Evolutionary conservation across 2,113 vertebrate species (phyloP), one percentile per base, ranked within the genome.

Genomic region (Dasyornis broadbenti): DNA sequence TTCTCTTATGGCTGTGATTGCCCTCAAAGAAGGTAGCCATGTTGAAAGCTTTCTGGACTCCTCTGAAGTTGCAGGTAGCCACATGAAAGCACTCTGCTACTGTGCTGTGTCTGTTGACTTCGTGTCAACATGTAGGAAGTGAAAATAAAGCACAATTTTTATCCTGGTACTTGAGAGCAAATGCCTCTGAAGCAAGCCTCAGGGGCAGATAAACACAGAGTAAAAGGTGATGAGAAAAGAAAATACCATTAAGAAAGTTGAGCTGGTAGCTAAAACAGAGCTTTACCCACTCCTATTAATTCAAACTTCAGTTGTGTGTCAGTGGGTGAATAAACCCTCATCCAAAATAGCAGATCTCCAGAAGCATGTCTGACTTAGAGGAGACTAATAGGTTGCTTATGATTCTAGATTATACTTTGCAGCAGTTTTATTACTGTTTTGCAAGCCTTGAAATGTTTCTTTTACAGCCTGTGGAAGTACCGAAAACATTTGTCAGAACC

Each of bases 351-450:
- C 47, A 39, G 49, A 60, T 79, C 63, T 89, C 70, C 50, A 92
- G 78, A 65, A 80, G 10, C 27, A 13, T 45, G 64, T 33, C 72
- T 89, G 75, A 68, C 75, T 89, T 91, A 23, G 4, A 30, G 60
- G 40, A 87, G 76, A 52, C 80, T 50, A 92, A 85, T 27, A 56
- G 30, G 9, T 90, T 93, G 83, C 68, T 83, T 90, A 28, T 16
- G 72, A 83, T 90, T 94, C 75, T 86, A 90, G 92, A 92, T 92
- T 90, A 60, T 44, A 37, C 75, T 89, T 93, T 63, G 59, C 47
- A 93, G 79, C 64, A 66, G 47, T 81, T 96, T 89, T 92, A 78
- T 68, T 87, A 44, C 64, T 54, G 31, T 90, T 95, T 92, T 53
- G 15, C 44, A 95, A 68, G 88, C 82, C 65, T 94, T 77, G 72